These are phyloP conservation scores for Polietes domitor DNA, from an alignment of 2,888 invertebrate species.

Conservation along the genomic window DNA sequence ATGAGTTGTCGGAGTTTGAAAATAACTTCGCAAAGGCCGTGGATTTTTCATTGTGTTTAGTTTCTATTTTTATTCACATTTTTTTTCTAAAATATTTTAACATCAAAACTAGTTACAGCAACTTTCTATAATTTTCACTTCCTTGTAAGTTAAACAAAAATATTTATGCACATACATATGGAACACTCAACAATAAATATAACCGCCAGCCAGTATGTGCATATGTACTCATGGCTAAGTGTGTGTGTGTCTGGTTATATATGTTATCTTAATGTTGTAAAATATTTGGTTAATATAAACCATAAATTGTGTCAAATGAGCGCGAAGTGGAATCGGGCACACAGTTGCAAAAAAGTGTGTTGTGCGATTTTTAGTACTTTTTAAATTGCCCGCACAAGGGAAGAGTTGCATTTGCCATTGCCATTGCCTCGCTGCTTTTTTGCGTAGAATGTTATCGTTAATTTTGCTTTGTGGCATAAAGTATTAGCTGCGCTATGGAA, in stretches of 20 bases:
- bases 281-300: neutral
- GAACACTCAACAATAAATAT: neutral
- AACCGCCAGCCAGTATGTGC: neutral
- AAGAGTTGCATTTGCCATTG: neutral
- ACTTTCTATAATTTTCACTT: constrained; percentile 72
- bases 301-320: neutral
- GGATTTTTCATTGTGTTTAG: constrained; percentile 5
- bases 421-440: neutral
- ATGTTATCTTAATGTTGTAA: neutral
- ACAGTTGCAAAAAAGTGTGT: neutral
- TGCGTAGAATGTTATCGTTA: constrained; percentile 46
- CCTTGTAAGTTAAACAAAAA: constrained; percentile 70
- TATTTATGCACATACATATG: neutral
- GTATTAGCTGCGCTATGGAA: constrained; percentile 59
- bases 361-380: neutral
- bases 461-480: constrained; percentile 43
- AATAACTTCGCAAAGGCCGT: neutral
- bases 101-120: constrained; percentile 67
- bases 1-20: neutral
- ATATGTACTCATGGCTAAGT: too few relatives aligned
- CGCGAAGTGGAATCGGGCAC: neutral
- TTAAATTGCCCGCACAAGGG: neutral
- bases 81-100: constrained; percentile 46
- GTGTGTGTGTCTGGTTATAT: neutral
- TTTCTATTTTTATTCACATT: constrained; percentile 40